A percentile compares a stretch with the other conserved stretches of the same genome.
Conservation (phyloP, 2,113 vertebrate genomes). For the Aleadryas rufinucha region DNA sequence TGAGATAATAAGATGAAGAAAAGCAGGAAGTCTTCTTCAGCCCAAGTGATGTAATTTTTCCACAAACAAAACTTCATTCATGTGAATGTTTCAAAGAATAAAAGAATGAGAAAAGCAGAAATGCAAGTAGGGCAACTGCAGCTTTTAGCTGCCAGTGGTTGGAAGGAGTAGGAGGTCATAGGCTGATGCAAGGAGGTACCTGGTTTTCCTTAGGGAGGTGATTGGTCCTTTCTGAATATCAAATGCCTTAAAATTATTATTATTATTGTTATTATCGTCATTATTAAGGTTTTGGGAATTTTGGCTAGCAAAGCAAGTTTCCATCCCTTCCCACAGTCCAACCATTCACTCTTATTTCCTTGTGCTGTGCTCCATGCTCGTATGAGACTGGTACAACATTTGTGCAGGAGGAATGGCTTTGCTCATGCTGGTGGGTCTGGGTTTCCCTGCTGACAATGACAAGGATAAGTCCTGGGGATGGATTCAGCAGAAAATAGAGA, state of each 20-base stretch:
- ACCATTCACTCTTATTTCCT: fast-evolving
- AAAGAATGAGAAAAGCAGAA: background rate
- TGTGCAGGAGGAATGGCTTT: background rate
- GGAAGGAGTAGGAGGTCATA: background rate
- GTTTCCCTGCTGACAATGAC: background rate
- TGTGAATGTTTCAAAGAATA: background rate
- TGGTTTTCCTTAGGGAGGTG: background rate
- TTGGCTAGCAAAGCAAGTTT: background rate
- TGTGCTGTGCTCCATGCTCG: background rate
- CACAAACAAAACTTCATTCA: background rate
- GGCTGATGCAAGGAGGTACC: background rate
- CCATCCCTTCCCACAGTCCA: background rate
- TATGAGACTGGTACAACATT: background rate
- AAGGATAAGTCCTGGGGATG: background rate
- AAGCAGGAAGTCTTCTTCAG: conserved; percentile 14
- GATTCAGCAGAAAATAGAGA: background rate
- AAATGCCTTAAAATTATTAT: background rate
- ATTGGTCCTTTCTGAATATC: background rate
- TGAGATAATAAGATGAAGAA: background rate
- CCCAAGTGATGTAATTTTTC: conserved; percentile 17
- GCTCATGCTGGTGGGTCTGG: background rate
- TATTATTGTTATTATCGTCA: background rate
- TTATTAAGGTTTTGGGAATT: background rate
- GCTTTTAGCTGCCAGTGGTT: background rate
- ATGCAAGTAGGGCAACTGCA: background rate